phyloP scores from a whole-genome alignment of 2,797 vertebrate species.

The Coregonus sp. region DNA sequence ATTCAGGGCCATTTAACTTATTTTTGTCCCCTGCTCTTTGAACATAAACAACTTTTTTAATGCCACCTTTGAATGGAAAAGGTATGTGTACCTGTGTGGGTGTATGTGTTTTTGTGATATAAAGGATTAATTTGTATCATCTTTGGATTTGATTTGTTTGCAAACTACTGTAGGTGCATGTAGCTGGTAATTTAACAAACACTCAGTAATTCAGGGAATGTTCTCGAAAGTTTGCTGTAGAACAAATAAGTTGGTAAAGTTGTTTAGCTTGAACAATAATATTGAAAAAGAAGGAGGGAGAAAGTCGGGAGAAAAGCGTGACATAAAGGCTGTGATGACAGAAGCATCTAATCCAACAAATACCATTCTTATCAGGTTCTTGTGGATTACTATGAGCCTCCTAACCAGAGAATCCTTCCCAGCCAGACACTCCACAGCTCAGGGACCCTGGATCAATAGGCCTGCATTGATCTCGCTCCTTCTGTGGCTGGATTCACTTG shows the following conservation, averaged over 20 bases:
- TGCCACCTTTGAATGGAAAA: background rate
- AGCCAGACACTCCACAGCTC: slow-evolving; percentile 74
- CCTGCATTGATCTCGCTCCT: slow-evolving; percentile 76
- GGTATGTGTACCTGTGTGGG: background rate
- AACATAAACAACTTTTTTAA: slow-evolving; percentile 7
- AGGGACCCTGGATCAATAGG: slow-evolving; percentile 79
- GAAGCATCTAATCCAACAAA: slow-evolving; percentile 79
- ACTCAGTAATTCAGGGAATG: background rate
- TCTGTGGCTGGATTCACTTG: slow-evolving; percentile 77
- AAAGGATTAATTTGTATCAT: background rate
- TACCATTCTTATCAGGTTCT: slow-evolving; percentile 84
- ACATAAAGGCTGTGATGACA: slow-evolving; percentile 75
- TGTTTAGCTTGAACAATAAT: slow-evolving; percentile 59
- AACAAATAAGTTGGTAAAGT: slow-evolving; percentile 15
- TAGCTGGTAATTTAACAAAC: background rate
- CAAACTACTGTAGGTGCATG: background rate
- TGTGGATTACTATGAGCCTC: slow-evolving; percentile 82
- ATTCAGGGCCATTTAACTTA: slow-evolving; percentile 20
- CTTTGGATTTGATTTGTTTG: background rate
- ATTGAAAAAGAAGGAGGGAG: slow-evolving; percentile 62
- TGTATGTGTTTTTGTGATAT: background rate
- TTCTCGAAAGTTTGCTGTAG: slow-evolving; percentile 19
- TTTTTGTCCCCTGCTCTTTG: slow-evolving; percentile 11
- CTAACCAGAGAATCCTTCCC: slow-evolving; percentile 80
- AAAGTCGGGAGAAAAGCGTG: slow-evolving; percentile 49